Percentiles rank a stretch among this genome's conserved stretches.
Evolutionary conservation across 2,113 vertebrate genomes (phyloP).

Genomic region (Nyctereutes procyonoides): DNA sequence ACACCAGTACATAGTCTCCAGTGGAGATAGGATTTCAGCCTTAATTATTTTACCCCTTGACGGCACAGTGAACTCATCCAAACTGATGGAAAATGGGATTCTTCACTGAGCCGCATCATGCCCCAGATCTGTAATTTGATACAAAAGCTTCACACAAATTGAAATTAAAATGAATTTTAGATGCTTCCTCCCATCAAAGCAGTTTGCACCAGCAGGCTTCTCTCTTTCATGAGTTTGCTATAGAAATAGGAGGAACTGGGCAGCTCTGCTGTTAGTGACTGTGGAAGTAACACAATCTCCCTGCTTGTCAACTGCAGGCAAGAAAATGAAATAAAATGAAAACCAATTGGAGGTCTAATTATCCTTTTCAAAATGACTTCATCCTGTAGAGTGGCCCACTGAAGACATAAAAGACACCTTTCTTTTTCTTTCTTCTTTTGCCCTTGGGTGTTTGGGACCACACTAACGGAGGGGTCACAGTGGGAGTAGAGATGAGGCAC

Average conservation of each 20-base stretch:
- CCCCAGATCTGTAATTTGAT: slow-evolving; percentile 86
- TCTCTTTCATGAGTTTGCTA: slow-evolving; percentile 74
- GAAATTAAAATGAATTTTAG: slow-evolving; percentile 88
- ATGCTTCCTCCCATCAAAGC: slow-evolving; percentile 85
- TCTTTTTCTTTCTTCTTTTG: slow-evolving; percentile 32
- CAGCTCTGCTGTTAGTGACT: slow-evolving; percentile 77
- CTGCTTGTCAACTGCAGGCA: slow-evolving; percentile 80
- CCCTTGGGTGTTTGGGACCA: not conserved
- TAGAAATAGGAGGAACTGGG: slow-evolving; percentile 72
- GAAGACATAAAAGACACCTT: slow-evolving; percentile 80
- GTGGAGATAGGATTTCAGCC: slow-evolving; percentile 75
- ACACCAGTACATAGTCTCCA: slow-evolving; percentile 77
- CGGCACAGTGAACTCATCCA: slow-evolving; percentile 76
- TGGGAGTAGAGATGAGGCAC: not conserved
- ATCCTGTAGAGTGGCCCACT: slow-evolving; percentile 79
- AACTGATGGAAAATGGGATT: slow-evolving; percentile 84
- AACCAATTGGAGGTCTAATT: slow-evolving; percentile 85
- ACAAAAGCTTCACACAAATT: slow-evolving; percentile 86
- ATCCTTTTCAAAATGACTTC: slow-evolving; percentile 84
- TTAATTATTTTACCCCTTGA: slow-evolving; percentile 82
- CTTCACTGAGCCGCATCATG: slow-evolving; percentile 83
- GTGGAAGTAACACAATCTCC: slow-evolving; percentile 80
- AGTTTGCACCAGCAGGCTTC: slow-evolving; percentile 81
- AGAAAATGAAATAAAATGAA: slow-evolving; percentile 87
- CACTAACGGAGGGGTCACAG: not conserved